Evolutionary conservation across 2,888 invertebrate species (phyloP).

Genomic region (Allolobophora icterica): DNA sequence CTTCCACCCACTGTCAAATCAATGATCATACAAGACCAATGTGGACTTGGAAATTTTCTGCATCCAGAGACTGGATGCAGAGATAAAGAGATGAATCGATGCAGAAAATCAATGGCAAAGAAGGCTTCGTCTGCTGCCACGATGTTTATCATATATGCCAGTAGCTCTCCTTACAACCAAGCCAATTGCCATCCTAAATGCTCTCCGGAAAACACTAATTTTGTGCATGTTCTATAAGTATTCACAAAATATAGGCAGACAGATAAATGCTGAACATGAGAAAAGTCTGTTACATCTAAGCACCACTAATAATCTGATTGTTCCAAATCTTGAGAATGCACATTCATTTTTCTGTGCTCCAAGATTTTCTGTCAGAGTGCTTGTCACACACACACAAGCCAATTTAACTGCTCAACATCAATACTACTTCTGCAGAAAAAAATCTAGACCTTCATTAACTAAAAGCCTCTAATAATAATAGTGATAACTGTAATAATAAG

Average conservation of each 20-base stretch:
- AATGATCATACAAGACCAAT: not conserved
- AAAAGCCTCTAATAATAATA: no score
- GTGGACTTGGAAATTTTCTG: not conserved
- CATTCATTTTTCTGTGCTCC: not conserved
- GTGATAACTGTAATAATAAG: no score
- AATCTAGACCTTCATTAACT: no score
- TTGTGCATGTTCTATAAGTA: not conserved
- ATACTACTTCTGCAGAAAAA: no score
- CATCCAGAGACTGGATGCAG: not conserved
- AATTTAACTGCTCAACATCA: no score
- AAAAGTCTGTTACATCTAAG: not conserved
- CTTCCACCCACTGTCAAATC: not conserved
- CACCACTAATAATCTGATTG: not conserved
- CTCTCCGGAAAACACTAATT: not conserved
- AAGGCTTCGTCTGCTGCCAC: not conserved
- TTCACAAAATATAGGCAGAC: not conserved
- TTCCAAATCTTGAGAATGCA: not conserved
- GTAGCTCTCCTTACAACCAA: not conserved
- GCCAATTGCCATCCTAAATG: not conserved
- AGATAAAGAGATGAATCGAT: not conserved
- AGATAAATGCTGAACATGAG: not conserved
- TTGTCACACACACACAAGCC: no score
- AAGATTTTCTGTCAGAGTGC: not conserved
- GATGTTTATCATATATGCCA: not conserved
- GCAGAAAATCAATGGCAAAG: conserved; percentile 7